Conservation (phyloP, 2,888 invertebrate species). For the Drosophila atroscutellata region DNA sequence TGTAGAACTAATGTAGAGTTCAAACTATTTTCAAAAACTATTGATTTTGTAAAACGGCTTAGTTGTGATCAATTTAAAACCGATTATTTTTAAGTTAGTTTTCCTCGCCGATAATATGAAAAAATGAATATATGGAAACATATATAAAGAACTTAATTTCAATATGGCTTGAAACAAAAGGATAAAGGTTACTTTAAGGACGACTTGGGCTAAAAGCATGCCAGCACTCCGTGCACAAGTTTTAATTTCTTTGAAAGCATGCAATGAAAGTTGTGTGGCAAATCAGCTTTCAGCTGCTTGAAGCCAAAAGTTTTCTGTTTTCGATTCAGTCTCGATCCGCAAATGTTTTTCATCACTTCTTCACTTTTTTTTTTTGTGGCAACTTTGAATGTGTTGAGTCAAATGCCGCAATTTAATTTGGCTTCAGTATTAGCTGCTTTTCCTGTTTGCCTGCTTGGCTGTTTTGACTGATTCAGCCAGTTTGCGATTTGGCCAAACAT, state of each 20-base stretch:
- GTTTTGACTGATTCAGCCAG: conserved; percentile 8
- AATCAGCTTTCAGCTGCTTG: conserved; percentile 19
- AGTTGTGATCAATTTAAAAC: too few species aligned
- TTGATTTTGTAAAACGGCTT: too few species aligned
- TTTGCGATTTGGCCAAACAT: conserved; percentile 19
- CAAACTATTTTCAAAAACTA: too few species aligned
- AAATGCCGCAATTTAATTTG: conserved; percentile 64
- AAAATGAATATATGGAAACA: background rate
- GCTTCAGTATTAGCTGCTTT: conserved; percentile 44
- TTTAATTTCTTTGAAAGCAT: conserved; percentile 36
- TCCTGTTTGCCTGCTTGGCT: conserved; percentile 1
- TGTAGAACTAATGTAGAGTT: too few species aligned
- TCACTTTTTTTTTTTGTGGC: background rate
- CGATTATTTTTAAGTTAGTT: too few species aligned
- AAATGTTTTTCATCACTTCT: conserved; percentile 27
- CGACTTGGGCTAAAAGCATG: conserved; percentile 39
- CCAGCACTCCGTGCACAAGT: conserved; percentile 16
- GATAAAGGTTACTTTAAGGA: conserved; percentile 2
- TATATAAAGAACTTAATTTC: conserved; percentile 9
- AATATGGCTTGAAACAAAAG: conserved; percentile 11
- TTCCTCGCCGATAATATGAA: too few species aligned
- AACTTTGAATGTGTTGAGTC: conserved; percentile 49
- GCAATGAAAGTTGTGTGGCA: conserved; percentile 28
- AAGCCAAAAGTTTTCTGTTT: conserved; percentile 21
- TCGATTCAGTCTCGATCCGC: conserved; percentile 25